Percentiles rank a stretch among this genome's conserved stretches.
Conservation (phyloP, 23 tunicate genomes). For the Oikopleura albicans region DNA sequence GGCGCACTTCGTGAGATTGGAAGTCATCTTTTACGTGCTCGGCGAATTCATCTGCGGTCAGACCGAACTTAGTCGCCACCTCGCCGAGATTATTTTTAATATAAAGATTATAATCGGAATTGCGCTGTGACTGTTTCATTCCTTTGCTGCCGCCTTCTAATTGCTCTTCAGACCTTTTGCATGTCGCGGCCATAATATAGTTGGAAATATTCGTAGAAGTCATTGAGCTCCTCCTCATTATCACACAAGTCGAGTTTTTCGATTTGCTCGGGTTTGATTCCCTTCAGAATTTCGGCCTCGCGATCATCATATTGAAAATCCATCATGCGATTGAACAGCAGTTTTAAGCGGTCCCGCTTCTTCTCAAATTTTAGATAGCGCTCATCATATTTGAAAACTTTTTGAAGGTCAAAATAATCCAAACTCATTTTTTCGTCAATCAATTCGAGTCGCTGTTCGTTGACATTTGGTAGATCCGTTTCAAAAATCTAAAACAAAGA, state of each 20-base stretch:
- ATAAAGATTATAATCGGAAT: background rate
- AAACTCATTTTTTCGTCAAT: background rate
- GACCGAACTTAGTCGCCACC: conserved; percentile 81
- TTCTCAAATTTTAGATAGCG: background rate
- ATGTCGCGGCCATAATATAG: conserved; percentile 84
- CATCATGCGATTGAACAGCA: conserved; percentile 65
- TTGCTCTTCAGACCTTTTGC: conserved; percentile 42
- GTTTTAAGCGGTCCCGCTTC: background rate
- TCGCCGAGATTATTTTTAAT: conserved; percentile 29
- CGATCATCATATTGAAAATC: conserved; percentile 77
- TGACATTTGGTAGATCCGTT: conserved; percentile 15
- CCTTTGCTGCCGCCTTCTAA: background rate
- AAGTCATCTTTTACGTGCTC: conserved; percentile 67
- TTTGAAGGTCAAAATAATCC: background rate
- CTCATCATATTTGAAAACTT: background rate
- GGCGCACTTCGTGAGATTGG: conserved; percentile 77
- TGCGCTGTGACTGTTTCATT: conserved; percentile 15
- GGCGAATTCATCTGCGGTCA: conserved; percentile 84
- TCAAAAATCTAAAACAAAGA: conserved; percentile 3
- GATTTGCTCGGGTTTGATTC: background rate
- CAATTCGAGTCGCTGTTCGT: background rate
- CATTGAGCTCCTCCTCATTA: background rate
- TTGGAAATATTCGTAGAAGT: conserved; percentile 6
- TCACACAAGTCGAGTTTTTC: background rate
- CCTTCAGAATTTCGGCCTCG: conserved; percentile 23